phyloP scores from a whole-genome alignment of 2,113 vertebrate genomes.

The Albula goreensis region DNA sequence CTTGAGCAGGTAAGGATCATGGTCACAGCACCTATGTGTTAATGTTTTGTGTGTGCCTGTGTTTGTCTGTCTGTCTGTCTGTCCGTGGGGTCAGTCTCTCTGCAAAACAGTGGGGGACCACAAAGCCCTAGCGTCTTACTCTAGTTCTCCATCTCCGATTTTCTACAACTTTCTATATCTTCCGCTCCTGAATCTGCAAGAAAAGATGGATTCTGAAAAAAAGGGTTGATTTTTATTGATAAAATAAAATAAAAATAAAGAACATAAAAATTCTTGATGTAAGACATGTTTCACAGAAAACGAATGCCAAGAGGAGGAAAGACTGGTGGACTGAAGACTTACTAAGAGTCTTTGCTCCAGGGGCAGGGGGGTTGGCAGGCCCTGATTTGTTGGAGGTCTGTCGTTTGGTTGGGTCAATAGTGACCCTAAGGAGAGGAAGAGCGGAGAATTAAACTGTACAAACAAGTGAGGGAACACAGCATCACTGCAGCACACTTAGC shows the following conservation, averaged over 20 bases:
- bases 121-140: constrained; percentile 53
- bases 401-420: constrained; percentile 77
- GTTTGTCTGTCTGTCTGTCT: background rate
- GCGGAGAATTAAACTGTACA: constrained; percentile 38
- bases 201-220: constrained; percentile 62
- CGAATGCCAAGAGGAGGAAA: constrained; percentile 56
- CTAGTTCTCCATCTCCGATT: constrained; percentile 61
- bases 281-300: constrained; percentile 43
- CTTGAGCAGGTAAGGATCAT: background rate
- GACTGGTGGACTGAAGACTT: constrained; percentile 71
- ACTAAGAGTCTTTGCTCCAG: constrained; percentile 78
- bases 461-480: constrained; percentile 22
- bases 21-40: background rate
- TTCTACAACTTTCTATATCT: constrained; percentile 68
- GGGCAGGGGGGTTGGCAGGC: constrained; percentile 65
- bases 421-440: constrained; percentile 75
- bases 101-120: constrained; percentile 25
- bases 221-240: constrained; percentile 36
- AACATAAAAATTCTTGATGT: constrained; percentile 19
- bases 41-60: background rate
- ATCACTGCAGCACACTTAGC: constrained; percentile 11
- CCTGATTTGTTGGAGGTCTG: constrained; percentile 72
- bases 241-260: constrained; percentile 41
- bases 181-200: constrained; percentile 66
- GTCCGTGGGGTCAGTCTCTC: constrained; percentile 25